Percentiles rank a stretch among this genome's conserved stretches.
These are phyloP conservation scores for Neotoxoptera formosana DNA, from an alignment of 1,140 invertebrate species.

Conservation along the genomic window DNA sequence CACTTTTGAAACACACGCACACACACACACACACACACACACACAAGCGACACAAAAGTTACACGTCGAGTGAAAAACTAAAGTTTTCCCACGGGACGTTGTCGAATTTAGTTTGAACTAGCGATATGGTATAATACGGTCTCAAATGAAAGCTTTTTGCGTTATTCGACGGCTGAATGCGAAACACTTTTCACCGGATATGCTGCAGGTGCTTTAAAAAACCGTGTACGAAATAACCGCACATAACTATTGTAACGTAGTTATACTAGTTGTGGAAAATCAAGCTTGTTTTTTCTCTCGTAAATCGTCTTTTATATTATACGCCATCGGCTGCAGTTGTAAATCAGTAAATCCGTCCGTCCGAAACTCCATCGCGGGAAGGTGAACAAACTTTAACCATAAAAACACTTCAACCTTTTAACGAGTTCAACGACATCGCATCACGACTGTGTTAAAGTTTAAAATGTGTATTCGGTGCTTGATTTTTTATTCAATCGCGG, in stretches of 20 bases:
- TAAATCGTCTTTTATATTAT: not conserved
- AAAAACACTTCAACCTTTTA: not conserved
- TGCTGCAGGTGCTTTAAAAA: not conserved
- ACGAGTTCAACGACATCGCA: not conserved
- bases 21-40: not conserved
- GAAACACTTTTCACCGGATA: slow-evolving; percentile 12
- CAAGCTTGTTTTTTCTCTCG: slow-evolving; percentile 4
- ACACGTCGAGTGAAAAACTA: not conserved
- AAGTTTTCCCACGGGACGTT: not conserved
- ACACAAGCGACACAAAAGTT: not conserved
- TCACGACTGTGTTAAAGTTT: not conserved
- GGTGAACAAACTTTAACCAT: not conserved
- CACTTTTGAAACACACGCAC: no score
- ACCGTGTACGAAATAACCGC: not conserved
- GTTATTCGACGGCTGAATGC: not conserved
- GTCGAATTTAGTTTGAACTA: not conserved
- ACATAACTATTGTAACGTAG: not conserved
- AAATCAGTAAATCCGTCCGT: not conserved
- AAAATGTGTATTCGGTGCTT: not conserved
- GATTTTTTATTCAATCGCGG: not conserved
- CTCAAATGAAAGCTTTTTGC: not conserved
- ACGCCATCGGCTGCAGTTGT: not conserved
- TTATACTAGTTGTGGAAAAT: not conserved
- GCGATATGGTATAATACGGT: not conserved
- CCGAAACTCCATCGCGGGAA: not conserved